Base-by-base conservation (phyloP, 1,140 invertebrate genomes). In the Brachionus sp. region DNA sequence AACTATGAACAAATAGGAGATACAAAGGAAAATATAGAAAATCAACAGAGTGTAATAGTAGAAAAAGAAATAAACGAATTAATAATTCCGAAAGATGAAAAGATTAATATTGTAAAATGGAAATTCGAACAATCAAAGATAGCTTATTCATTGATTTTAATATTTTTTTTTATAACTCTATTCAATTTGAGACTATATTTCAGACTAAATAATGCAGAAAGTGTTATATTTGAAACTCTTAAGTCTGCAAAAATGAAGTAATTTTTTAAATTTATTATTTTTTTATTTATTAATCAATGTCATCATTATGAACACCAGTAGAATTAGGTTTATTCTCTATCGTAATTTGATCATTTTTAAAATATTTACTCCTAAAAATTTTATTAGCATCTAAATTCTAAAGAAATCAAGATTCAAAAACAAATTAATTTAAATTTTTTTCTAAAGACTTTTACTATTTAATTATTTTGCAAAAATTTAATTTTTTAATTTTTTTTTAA, bases 111-210 rank as follows among this genome's bases (percentile, higher is more conserved):
- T 75, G 29, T 46, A 12, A 46, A 44, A 25, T 75, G 42, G 37
- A 46, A 46, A 75, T 46, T 75, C 29, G 37, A 70, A 37, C 29
- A 16, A 16, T 19, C 35, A 5, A 19, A 35, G n/a, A 39, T 70
- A 19, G 37, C 35, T n/a, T 35, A 19, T n/a, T 75, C 10, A 7
- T 46, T 46, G n/a, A 46, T 75, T 6, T 5, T 75, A 5, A 5
- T 44, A 13, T 4, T 75, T 44, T 44, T 75, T 46, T 25, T 75
- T 9, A 25, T 46, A 4, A 5, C 46, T 23, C 5, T 75, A 25
- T 75, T 75, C 44, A 75, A 75, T 75, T 13, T 75, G 19, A 75
- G 42, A 46, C 25, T 75, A 50, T 75, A 75, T 75, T 75, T 35
- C 16, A 33, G 42, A 9, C 42, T 75, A 29, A 75, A 75, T 19